Percentiles rank a stretch among this genome's conserved stretches.
Evolutionary conservation across 2,888 invertebrate species (phyloP).

Genomic region (Zaprionus lineosus): DNA sequence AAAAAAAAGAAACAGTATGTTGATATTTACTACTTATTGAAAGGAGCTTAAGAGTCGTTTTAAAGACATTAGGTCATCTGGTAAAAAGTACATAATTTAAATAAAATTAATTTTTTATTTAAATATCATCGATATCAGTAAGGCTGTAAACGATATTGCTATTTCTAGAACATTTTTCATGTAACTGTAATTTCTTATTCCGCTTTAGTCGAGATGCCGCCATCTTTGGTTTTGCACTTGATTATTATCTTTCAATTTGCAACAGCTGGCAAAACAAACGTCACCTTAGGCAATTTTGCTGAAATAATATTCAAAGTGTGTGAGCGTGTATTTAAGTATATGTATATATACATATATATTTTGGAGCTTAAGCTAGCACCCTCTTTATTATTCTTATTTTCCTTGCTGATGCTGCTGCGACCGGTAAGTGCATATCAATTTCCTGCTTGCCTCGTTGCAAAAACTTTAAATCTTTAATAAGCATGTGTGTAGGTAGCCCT

Average conservation of each 20-base stretch:
- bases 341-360: conserved; percentile 10
- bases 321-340: conserved; percentile 1
- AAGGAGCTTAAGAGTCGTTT: no score
- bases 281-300: conserved; percentile 41
- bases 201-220: conserved; percentile 10
- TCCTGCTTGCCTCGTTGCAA: conserved; percentile 51
- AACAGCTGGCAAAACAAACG: conserved; percentile 67
- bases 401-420: conserved; percentile 37
- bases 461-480: conserved; percentile 72
- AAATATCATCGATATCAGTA: no score
- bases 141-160: no score
- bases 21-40: no score
- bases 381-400: conserved; percentile 58
- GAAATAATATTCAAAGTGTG: conserved; percentile 39
- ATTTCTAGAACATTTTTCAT: no score
- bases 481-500: conserved; percentile 26
- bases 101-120: neutral
- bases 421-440: conserved; percentile 76
- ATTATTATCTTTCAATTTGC: conserved; percentile 73
- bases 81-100: no score
- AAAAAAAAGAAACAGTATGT: no score
- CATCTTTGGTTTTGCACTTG: conserved; percentile 36
- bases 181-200: conserved; percentile 21
- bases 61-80: no score
- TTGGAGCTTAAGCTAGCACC: conserved; percentile 43